phyloP scores from a whole-genome alignment of 64 coral and sea anemone species.

The Porites australiensis region DNA sequence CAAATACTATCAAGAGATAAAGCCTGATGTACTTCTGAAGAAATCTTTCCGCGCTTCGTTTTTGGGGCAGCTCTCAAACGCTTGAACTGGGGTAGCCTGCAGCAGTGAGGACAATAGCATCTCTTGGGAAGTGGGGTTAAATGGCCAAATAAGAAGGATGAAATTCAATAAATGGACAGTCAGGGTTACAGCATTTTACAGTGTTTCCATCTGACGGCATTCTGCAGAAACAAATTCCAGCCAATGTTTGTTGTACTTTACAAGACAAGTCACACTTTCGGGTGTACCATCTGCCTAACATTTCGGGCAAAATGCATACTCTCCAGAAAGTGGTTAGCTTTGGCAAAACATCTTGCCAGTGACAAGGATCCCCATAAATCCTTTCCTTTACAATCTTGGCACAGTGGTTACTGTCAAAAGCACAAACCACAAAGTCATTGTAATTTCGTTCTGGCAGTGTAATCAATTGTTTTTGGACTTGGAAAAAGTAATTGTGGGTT shows the following conservation, averaged over 20 bases:
- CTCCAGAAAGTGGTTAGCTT: too few species aligned
- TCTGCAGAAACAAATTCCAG: slow-evolving; percentile 78
- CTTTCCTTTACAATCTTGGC: slow-evolving; percentile 55
- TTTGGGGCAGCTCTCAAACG: neutral
- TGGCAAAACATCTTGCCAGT: slow-evolving; percentile 35
- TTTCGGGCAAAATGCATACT: slow-evolving; percentile 49
- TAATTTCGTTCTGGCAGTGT: slow-evolving; percentile 59
- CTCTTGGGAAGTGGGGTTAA: slow-evolving; percentile 37
- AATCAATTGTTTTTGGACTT: slow-evolving; percentile 71
- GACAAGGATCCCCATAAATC: slow-evolving; percentile 42
- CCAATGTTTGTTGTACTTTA: slow-evolving; percentile 2
- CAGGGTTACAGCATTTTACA: slow-evolving; percentile 45
- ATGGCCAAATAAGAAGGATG: slow-evolving; percentile 61
- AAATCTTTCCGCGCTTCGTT: neutral
- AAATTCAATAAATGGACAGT: slow-evolving; percentile 68
- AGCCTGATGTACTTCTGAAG: neutral
- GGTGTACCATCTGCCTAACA: slow-evolving; percentile 59
- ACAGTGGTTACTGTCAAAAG: slow-evolving; percentile 26
- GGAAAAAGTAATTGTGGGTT: neutral
- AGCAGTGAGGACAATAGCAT: slow-evolving; percentile 71
- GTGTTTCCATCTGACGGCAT: slow-evolving; percentile 37
- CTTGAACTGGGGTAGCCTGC: slow-evolving; percentile 75
- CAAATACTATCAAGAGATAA: slow-evolving; percentile 42
- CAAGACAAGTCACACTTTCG: slow-evolving; percentile 32
- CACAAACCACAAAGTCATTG: neutral